A percentile compares a stretch with the other conserved stretches of the same genome.
Evolutionary conservation across 2,113 vertebrate genomes (phyloP).

Genomic region (Pelmatolapia mariae): DNA sequence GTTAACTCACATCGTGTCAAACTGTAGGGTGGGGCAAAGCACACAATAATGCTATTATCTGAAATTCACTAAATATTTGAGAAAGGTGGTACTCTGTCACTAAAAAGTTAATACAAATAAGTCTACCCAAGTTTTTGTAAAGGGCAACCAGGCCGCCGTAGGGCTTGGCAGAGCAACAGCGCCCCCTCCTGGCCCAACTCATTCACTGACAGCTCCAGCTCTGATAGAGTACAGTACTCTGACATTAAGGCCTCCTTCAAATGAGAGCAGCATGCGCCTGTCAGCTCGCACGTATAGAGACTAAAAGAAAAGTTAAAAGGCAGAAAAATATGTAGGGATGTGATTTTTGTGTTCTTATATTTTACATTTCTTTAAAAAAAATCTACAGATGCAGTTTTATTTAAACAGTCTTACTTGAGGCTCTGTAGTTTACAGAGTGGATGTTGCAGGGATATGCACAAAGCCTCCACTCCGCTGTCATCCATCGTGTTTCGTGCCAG

Average conservation of each 20-base stretch:
- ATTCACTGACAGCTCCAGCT: constrained; percentile 63
- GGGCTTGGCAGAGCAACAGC: constrained; percentile 55
- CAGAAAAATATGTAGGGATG: not conserved
- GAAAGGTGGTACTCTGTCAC: not conserved
- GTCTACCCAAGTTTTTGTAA: constrained; percentile 48
- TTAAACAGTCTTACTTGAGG: constrained; percentile 37
- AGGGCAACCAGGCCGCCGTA: constrained; percentile 23
- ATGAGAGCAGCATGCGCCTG: constrained; percentile 38
- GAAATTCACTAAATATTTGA: not conserved
- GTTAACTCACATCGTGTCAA: constrained; percentile 56
- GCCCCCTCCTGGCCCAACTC: constrained; percentile 61
- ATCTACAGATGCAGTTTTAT: not conserved
- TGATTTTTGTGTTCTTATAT: not conserved
- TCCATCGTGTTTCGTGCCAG: constrained; percentile 12
- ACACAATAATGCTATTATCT: not conserved
- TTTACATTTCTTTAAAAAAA: accelerated
- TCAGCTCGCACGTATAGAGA: constrained; percentile 26
- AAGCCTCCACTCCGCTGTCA: constrained; percentile 27
- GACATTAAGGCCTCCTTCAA: constrained; percentile 52
- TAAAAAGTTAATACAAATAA: too few relatives aligned
- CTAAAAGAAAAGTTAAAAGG: constrained; percentile 13
- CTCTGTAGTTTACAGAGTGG: constrained; percentile 42
- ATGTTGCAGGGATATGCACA: constrained; percentile 44
- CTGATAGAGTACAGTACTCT: constrained; percentile 44
- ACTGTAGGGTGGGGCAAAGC: constrained; percentile 24